These are phyloP conservation scores for Micromesistius poutassou DNA, from an alignment of 2,797 vertebrate species.

Conservation along the genomic window DNA sequence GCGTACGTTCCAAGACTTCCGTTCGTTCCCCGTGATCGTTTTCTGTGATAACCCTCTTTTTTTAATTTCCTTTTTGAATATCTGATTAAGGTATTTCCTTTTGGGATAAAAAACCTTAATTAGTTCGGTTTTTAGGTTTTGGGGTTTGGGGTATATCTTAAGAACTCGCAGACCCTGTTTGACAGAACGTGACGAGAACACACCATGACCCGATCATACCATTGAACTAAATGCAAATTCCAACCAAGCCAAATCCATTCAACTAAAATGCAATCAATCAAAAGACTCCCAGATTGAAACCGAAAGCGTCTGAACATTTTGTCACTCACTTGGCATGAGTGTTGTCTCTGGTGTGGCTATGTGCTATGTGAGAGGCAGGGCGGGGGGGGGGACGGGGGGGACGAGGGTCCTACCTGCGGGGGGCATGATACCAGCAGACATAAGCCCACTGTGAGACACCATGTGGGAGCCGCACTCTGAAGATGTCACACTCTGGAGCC, in stretches of 20 bases:
- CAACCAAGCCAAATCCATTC: too few species aligned
- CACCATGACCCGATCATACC: neutral
- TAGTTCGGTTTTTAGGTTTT: too few species aligned
- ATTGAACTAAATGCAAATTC: neutral
- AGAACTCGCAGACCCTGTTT: neutral
- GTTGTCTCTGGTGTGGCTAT: neutral
- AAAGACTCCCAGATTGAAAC: neutral
- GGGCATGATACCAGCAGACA: constrained; percentile 96
- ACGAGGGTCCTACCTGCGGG: constrained; percentile 87
- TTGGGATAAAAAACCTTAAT: too few species aligned
- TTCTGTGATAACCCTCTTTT: neutral
- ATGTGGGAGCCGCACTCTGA: constrained; percentile 86
- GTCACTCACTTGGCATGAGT: neutral
- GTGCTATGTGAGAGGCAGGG: neutral
- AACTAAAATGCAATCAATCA: too few species aligned
- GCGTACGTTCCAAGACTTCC: neutral
- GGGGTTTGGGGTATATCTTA: neutral
- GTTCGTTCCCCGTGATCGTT: neutral
- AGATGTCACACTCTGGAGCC: constrained; percentile 92
- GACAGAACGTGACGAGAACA: neutral
- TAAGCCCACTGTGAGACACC: constrained; percentile 91
- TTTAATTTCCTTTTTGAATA: neutral
- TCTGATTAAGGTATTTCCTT: neutral
- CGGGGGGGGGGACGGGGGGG: neutral
- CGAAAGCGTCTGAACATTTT: neutral